Base-by-base conservation (phyloP, 2,888 invertebrate genomes). In the Trichogramma dendrolimi region DNA sequence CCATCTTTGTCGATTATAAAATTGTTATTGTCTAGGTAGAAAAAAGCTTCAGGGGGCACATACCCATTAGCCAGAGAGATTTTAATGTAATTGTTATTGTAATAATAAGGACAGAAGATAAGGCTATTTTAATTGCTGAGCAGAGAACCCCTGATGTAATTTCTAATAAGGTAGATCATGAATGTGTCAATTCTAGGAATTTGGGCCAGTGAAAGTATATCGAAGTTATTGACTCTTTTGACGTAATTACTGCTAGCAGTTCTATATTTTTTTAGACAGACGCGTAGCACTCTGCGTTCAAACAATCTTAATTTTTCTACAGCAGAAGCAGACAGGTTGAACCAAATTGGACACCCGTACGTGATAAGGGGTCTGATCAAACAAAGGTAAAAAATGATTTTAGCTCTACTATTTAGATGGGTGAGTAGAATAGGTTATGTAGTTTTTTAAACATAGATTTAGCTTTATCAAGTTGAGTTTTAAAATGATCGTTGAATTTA, bases 361-460 rank as follows among this genome's bases (percentile, higher is more conserved):
- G 68, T 67, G 0, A 66, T 6, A 0, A 68, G 60, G 0, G 68
- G 64, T 44, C 64, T 64, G 2, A 68, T 60, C 4, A 69, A 7
- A 4, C 58, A 5, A 48, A 52, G 43, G 14, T 67, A 69, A 4
- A 58, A 64, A 1, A 67, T 43, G 1, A 65, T 42, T 63, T 68
- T 69, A 2, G 63, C 56, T 50, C 11, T 49, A 5, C 14, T 10
- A 5, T 58, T 11, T 41, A 70, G 6, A 1, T 64, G 11, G 62
- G 57, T 0, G 52, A 63, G 7, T 66, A 67, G 4, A 65, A 67
- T 4, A 70, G 7, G n/a, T 43, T 60, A n/a, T 53, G 48, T 4
- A 58, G n/a, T 1, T n/a, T 40, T 6, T 38, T 6, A 6, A 68
- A 68, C 2, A 62, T 61, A 10, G 64, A 63, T 52, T 54, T 58